Evolutionary conservation across 2,113 vertebrate genomes (phyloP).

Genomic region (Oryzias celebensis): DNA sequence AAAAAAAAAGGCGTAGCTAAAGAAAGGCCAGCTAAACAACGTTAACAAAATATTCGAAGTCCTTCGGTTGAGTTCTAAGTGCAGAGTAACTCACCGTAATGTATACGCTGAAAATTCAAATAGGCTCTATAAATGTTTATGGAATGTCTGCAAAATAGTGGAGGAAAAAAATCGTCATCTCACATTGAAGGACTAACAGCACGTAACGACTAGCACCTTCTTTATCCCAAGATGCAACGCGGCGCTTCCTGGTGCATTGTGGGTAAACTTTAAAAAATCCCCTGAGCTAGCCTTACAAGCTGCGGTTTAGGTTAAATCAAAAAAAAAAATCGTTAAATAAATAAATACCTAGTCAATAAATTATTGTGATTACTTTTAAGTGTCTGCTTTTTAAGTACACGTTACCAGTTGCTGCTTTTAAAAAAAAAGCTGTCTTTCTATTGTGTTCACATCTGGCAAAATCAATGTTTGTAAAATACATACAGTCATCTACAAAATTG

Average conservation of each 20-base stretch:
- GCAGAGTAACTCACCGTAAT: slow-evolving; percentile 39
- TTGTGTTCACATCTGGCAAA: too few species aligned
- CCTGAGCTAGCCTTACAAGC: neutral
- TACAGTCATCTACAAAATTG: too few species aligned
- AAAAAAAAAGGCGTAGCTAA: too few species aligned
- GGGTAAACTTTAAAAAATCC: rapidly evolving
- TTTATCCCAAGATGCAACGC: slow-evolving; percentile 72
- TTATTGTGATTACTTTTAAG: too few species aligned
- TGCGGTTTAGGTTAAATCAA: too few species aligned
- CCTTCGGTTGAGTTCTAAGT: neutral
- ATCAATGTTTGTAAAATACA: too few species aligned
- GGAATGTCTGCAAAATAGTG: neutral
- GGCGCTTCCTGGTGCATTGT: neutral
- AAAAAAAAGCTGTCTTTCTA: too few species aligned
- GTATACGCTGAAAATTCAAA: neutral
- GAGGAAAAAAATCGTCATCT: slow-evolving; percentile 18
- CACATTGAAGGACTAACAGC: slow-evolving; percentile 26
- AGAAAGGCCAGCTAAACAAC: too few species aligned
- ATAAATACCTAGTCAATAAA: too few species aligned
- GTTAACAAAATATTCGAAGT: rapidly evolving
- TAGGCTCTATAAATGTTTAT: neutral
- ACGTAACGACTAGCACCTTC: slow-evolving; percentile 44
- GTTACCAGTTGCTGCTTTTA: too few species aligned
- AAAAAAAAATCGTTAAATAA: too few species aligned
- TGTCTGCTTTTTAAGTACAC: too few species aligned